These are phyloP conservation scores for Paramacrobiotus metropolitanus DNA, from an alignment of 1,140 invertebrate genomes.

Conservation along the genomic window DNA sequence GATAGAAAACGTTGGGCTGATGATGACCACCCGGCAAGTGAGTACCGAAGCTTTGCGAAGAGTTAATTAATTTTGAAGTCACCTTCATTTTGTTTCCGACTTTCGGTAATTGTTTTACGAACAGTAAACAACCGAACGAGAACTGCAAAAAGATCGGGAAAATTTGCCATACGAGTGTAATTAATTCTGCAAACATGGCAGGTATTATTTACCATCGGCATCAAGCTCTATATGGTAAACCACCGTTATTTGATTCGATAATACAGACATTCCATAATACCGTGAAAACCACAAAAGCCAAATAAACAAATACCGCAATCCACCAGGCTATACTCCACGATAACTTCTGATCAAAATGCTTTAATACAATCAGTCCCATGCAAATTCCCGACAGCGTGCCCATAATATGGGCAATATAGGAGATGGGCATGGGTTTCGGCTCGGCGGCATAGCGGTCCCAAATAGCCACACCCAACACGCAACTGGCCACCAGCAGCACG, in stretches of 20 bases:
- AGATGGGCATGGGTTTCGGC: conserved; percentile 41
- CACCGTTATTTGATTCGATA: background rate
- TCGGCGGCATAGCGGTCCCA: conserved; percentile 62
- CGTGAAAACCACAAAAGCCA: conserved; percentile 70
- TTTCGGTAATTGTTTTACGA: too few relatives aligned
- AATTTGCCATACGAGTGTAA: too few relatives aligned
- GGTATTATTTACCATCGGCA: too few relatives aligned
- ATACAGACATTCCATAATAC: conserved; percentile 61
- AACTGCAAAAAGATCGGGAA: too few relatives aligned
- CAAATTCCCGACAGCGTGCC: conserved; percentile 67
- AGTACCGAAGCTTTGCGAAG: too few relatives aligned
- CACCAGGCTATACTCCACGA: conserved; percentile 85
- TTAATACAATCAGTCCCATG: conserved; percentile 70
- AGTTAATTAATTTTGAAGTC: too few relatives aligned
- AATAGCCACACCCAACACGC: conserved; percentile 77
- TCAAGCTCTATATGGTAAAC: too few relatives aligned
- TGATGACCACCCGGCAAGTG: too few relatives aligned
- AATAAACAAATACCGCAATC: conserved; percentile 73
- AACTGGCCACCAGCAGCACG: conserved; percentile 40
- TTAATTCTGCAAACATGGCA: too few relatives aligned
- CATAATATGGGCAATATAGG: conserved; percentile 78
- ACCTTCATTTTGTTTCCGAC: too few relatives aligned
- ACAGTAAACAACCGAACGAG: too few relatives aligned
- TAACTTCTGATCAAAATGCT: conserved; percentile 82
- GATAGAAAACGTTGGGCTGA: too few relatives aligned